Evolutionary conservation across 2,797 vertebrate species (phyloP), one percentile per base, ranked within the genome.

Genomic region (Enteromius anoplus): DNA sequence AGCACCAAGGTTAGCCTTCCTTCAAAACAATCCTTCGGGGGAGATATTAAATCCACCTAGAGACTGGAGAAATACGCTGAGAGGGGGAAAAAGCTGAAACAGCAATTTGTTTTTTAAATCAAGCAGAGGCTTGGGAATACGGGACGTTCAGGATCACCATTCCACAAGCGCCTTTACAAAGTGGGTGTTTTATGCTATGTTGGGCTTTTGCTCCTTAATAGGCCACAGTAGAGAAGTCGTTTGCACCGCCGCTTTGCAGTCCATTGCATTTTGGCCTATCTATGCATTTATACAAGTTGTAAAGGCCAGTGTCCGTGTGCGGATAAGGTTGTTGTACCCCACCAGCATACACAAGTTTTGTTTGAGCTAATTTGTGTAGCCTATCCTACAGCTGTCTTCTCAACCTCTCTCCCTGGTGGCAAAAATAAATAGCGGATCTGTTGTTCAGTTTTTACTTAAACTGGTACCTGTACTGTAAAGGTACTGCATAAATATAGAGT

Each of bases 21-120:
- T 79, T 88, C 77, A 87, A 87, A 89, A 86, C 82, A 70, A 86
- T 82, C 87, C 75, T 87, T 92, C 91, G 86, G 88, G 93, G 93
- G 90, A 93, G 88, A 92, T 91, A 93, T 93, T 93, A 93, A 88
- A 88, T 81, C 76, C 64, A 75, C 85, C 86, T 81, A 76, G 84
- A 88, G 84, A 85, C 90, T 87, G 90, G 88, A 93, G 92, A 93
- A 93, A 92, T 92, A 90, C 76, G 70, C 77, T 81, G 75, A 85
- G 66, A 70, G 62, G 87, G 90, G 87, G 85, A 79, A 78, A 87
- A 88, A 47, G 71, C 73, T 69, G 78, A 83, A 81, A 79, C 64
- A 75, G 82, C 68, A 69, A 69, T 83, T 69, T 82, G 87, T 88
- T 91, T 92, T 92, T 86, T 84, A 82, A 82, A 89, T 90, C 91